Percentiles rank a stretch among this genome's conserved stretches.
phyloP scores from a whole-genome alignment of 2,888 invertebrate species.

The Masnerella sp. region DNA sequence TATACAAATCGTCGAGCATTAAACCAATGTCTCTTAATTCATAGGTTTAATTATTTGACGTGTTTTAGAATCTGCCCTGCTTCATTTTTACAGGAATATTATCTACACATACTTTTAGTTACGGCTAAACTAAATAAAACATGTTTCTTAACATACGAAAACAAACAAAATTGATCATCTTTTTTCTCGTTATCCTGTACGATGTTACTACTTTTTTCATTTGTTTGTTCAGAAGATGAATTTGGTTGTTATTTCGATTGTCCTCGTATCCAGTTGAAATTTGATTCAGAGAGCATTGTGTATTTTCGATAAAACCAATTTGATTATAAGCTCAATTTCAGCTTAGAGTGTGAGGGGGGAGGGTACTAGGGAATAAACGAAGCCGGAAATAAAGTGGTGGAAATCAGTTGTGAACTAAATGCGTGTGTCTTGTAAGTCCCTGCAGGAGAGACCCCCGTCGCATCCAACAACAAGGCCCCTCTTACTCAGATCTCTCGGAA shows the following conservation, averaged over 20 bases:
- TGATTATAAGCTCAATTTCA: conserved; percentile 62
- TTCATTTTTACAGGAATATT: conserved; percentile 69
- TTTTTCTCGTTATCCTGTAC: not conserved
- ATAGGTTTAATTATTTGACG: conserved; percentile 73
- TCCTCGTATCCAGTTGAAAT: not conserved
- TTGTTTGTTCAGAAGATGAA: not conserved
- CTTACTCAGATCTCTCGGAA: conserved; percentile 93
- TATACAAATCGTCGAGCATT: conserved; percentile 68
- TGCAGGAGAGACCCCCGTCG: conserved; percentile 82
- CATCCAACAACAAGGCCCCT: conserved; percentile 90
- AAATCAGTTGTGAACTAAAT: conserved; percentile 67
- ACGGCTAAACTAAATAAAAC: conserved; percentile 20
- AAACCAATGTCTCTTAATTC: conserved; percentile 72
- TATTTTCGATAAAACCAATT: conserved; percentile 16
- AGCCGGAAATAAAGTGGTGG: conserved; percentile 62
- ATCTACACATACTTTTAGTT: conserved; percentile 13
- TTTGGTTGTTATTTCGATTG: not conserved
- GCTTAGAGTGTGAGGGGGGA: conserved; percentile 42
- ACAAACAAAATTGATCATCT: not conserved
- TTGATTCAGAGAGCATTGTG: not conserved
- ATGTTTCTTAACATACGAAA: conserved; percentile 1
- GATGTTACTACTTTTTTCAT: conserved; percentile 2
- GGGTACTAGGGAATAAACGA: conserved; percentile 59
- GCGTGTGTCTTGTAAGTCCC: conserved; percentile 77
- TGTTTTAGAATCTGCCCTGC: conserved; percentile 69